Percentiles rank a stretch among this genome's conserved stretches.
phyloP scores from a whole-genome alignment of 53 echinoderm and acorn worm species.

The Patiria pectinifera region DNA sequence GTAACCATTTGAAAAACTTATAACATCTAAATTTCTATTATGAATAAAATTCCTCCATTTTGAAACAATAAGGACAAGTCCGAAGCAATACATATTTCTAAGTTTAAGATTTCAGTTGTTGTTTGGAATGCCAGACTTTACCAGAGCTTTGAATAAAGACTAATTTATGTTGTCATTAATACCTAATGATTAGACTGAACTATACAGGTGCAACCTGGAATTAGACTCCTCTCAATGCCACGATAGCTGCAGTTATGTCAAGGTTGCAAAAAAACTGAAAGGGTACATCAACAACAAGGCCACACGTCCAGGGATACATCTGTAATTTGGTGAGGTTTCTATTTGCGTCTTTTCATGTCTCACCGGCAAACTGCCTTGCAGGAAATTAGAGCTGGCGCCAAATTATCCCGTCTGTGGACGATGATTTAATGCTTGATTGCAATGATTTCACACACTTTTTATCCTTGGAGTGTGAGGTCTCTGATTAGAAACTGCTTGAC shows the following conservation, averaged over 20 bases:
- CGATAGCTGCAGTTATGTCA: neutral
- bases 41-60: too few species aligned
- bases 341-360: neutral
- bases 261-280: neutral
- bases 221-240: constrained; percentile 16
- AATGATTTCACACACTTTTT: neutral
- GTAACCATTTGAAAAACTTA: too few species aligned
- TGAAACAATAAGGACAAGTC: too few species aligned
- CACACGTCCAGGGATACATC: neutral
- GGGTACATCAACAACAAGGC: neutral
- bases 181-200: neutral
- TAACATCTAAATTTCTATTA: too few species aligned
- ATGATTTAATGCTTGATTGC: constrained; percentile 15
- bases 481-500: neutral
- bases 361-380: neutral
- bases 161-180: neutral
- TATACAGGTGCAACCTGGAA: neutral
- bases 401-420: neutral
- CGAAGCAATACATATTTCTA: too few species aligned
- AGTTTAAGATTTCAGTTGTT: too few species aligned
- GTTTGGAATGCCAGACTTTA: neutral
- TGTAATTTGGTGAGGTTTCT: neutral
- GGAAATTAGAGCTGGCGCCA: constrained; percentile 26
- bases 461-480: neutral
- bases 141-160: neutral